phyloP scores from a whole-genome alignment of 2,888 invertebrate genomes.

The Orgyia antiqua region DNA sequence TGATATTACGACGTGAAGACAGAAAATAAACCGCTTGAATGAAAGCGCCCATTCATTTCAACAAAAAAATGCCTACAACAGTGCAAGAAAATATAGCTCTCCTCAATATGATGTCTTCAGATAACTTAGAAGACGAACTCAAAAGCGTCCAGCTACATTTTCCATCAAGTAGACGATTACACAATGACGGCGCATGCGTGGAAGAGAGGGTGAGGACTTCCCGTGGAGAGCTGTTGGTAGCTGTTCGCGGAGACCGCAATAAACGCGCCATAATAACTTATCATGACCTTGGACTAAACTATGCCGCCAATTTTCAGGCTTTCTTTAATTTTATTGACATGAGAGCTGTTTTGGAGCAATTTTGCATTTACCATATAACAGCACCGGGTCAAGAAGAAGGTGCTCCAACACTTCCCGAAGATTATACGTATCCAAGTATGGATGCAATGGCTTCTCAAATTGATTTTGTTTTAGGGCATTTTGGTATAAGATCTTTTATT shows the following conservation, averaged over 20 bases:
- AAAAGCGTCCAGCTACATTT: conserved; percentile 94
- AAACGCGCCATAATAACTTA: conserved; percentile 97
- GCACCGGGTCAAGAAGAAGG: conserved; percentile 99
- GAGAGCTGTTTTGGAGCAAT: conserved; percentile 92
- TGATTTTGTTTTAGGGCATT: conserved; percentile 92
- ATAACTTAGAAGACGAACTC: conserved; percentile 95
- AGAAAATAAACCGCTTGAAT: conserved; percentile 16
- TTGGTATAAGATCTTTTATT: conserved; percentile 92
- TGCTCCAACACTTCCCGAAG: conserved; percentile 89
- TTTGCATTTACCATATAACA: conserved; percentile 98
- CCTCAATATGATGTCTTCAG: conserved; percentile 83
- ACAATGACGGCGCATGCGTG: conserved; percentile 74
- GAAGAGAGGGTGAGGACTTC: conserved; percentile 92
- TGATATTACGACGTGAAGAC: conserved; percentile 19
- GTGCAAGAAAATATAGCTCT: conserved; percentile 69
- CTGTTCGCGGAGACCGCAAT: conserved; percentile 93
- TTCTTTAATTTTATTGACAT: conserved; percentile 96
- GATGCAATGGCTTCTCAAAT: conserved; percentile 96
- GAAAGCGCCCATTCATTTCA: conserved; percentile 30
- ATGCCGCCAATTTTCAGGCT: conserved; percentile 94
- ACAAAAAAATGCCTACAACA: conserved; percentile 58
- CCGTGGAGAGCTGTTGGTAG: conserved; percentile 93
- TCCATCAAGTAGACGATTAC: conserved; percentile 83
- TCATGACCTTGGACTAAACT: conserved; percentile 99
- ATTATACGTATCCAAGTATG: conserved; percentile 97